A percentile compares a stretch with the other conserved stretches of the same genome.
These are phyloP conservation scores for Heterochromis multidens DNA, from an alignment of 2,113 vertebrate species.

Conservation along the genomic window DNA sequence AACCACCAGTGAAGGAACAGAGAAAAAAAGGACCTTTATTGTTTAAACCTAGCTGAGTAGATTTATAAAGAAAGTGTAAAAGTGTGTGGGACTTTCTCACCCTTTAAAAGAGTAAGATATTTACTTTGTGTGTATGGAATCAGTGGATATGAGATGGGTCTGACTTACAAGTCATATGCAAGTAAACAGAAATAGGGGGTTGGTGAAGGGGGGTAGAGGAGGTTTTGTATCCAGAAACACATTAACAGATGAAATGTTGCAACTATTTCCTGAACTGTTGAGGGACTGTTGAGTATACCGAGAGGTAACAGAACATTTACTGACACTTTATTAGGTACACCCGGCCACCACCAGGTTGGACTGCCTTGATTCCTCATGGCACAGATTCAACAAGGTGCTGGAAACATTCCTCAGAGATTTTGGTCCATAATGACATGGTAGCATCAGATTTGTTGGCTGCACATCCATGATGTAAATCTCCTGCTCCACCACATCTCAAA, in stretches of 20 bases:
- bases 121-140: background rate
- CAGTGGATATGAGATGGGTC: background rate
- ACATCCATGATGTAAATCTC: background rate
- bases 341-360: too few relatives aligned
- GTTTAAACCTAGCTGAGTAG: too few relatives aligned
- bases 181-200: background rate
- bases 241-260: background rate
- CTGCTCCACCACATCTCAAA: background rate
- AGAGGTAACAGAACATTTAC: conserved; percentile 6
- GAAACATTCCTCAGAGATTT: background rate
- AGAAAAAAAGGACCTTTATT: too few relatives aligned
- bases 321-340: background rate
- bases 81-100: too few relatives aligned
- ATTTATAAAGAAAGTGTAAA: too few relatives aligned
- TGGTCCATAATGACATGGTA: background rate
- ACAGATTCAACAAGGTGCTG: background rate
- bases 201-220: background rate
- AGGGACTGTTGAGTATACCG: too few relatives aligned
- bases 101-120: background rate
- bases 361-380: background rate
- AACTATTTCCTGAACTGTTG: too few relatives aligned
- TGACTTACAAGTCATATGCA: background rate
- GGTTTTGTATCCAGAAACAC: background rate
- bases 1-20: too few relatives aligned
- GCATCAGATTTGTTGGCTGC: background rate